Conservation (phyloP, 2,888 invertebrate species). For the Tenodera sinensis region DNA sequence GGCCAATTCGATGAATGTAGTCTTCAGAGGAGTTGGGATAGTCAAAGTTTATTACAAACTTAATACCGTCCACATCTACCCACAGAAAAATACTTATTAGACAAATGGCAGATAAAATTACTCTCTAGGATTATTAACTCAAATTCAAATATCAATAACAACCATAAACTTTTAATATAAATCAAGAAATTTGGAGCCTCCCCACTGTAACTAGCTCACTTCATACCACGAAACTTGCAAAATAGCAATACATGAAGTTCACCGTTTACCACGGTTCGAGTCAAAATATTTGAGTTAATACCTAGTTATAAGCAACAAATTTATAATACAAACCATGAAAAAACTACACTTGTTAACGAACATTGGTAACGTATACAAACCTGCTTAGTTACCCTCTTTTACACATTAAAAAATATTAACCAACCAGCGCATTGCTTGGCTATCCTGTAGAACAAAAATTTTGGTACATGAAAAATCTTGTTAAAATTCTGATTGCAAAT, state of each 20-base stretch:
- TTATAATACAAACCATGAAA: no score
- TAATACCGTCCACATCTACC: slow-evolving; percentile 80
- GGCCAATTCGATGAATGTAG: slow-evolving; percentile 92
- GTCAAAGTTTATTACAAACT: slow-evolving; percentile 94
- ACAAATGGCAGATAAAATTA: not conserved
- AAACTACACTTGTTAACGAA: not conserved
- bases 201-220: no score
- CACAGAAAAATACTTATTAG: not conserved
- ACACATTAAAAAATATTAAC: not conserved
- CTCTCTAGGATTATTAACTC: not conserved
- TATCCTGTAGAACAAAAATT: not conserved
- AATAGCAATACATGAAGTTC: no score
- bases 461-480: no score
- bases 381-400: not conserved
- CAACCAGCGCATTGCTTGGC: not conserved
- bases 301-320: no score
- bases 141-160: not conserved
- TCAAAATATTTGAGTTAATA: no score
- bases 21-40: slow-evolving; percentile 94
- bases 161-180: no score
- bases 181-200: no score
- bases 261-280: no score
- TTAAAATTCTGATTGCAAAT: no score
- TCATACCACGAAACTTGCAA: no score
- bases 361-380: not conserved